Evolutionary conservation across 2,888 invertebrate species (phyloP), one percentile per base, ranked within the genome.

Genomic region (Drosophila fulvimacula): DNA sequence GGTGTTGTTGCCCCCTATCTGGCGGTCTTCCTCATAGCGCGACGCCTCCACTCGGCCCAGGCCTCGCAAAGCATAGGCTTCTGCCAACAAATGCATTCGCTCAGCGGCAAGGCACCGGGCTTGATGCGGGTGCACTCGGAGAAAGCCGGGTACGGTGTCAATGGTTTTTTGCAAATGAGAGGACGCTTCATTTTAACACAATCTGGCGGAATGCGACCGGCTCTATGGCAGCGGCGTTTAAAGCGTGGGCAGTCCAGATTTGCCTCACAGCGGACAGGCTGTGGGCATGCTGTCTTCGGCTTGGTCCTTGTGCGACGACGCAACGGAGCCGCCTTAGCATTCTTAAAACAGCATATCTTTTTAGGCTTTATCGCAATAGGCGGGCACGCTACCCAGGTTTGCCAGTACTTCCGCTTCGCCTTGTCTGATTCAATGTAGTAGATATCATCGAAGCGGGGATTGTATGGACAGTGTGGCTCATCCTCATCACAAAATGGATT

Each of bases 361-460:
- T 84, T 87, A 19, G 82, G 80, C 13, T 80, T 85, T 0, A 84
- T 74, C 34, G 64, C 15, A n/a, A 85, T 3, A 1, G 87, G 73
- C 0, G 92, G 91, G 38, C 92, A 92, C 15, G 81, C 69, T 0
- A 90, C 81, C 92, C 92, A 92, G 5, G 92, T 92, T 53, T 91
- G 92, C 76, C 88, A 90, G 58, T 92, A 92, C 39, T 70, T 76
- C 1, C 90, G 84, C n/a, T 81, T 89, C 0, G 83, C 73, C 65
- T 91, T 91, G 46, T 92, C 90, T 0, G 88, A 89, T 7, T 81
- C 81, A 5, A 85, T 78, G 17, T 90, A 92, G 48, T 91, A 91
- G 11, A 91, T 79, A 3, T 89, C 87, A 62, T 92, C 92, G 56
- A 91, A 91, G 0, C 88, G 84, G 0, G 88, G 86, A 79, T 81